A percentile compares a stretch with the other conserved stretches of the same genome.
These are phyloP conservation scores for Aphidius gifuensis DNA, from an alignment of 1,140 invertebrate species.

Conservation along the genomic window DNA sequence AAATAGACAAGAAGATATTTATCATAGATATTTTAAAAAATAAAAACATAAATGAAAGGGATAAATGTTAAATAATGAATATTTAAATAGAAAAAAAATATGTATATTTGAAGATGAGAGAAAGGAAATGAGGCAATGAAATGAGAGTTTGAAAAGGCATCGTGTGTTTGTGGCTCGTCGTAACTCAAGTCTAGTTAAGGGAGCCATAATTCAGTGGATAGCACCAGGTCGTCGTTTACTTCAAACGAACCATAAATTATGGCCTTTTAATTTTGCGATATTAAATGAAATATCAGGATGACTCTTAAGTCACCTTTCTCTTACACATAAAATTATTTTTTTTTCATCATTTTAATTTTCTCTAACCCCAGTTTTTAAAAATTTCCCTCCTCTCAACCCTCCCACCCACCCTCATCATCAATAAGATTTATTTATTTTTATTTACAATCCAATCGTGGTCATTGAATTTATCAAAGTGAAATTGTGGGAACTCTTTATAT, in stretches of 20 bases:
- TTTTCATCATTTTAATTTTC: too few relatives aligned
- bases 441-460: too few relatives aligned
- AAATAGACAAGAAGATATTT: too few relatives aligned
- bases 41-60: too few relatives aligned
- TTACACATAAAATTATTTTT: conserved; percentile 1
- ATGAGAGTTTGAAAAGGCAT: not conserved
- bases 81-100: not conserved
- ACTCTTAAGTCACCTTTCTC: conserved; percentile 18
- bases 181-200: conserved; percentile 55
- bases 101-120: conserved; percentile 13
- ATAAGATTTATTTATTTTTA: too few relatives aligned
- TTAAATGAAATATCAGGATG: conserved; percentile 45
- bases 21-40: too few relatives aligned
- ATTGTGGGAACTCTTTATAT: too few relatives aligned
- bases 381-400: too few relatives aligned
- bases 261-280: conserved; percentile 50
- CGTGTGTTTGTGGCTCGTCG: conserved; percentile 35
- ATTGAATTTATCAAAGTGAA: too few relatives aligned
- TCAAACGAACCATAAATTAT: conserved; percentile 53
- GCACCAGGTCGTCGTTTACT: conserved; percentile 47
- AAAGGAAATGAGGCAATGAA: conserved; percentile 14
- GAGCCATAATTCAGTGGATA: conserved; percentile 54
- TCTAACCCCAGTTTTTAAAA: too few relatives aligned
- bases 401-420: too few relatives aligned
- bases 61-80: too few relatives aligned